phyloP scores from a whole-genome alignment of 2,113 vertebrate species.

The Electrona antarctica region DNA sequence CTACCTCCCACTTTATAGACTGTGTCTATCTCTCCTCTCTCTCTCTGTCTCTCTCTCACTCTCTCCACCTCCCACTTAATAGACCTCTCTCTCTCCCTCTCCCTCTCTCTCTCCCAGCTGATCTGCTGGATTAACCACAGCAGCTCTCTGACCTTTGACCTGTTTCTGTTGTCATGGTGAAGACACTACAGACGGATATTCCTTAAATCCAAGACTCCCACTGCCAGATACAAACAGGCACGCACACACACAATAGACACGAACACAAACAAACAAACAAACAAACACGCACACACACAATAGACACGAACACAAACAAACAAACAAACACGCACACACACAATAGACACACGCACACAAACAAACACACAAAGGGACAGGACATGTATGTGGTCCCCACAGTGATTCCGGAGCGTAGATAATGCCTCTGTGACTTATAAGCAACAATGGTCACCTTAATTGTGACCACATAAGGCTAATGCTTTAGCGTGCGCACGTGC shows the following conservation, averaged over 20 bases:
- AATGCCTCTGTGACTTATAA: conserved; percentile 36
- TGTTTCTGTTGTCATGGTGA: conserved; percentile 62
- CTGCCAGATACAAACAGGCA: background rate
- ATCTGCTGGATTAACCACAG: conserved; percentile 62
- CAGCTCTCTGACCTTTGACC: conserved; percentile 56
- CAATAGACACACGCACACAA: background rate
- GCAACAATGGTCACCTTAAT: conserved; percentile 35
- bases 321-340: conserved; percentile 7
- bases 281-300: background rate
- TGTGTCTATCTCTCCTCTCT: background rate
- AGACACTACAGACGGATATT: conserved; percentile 49
- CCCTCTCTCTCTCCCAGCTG: conserved; percentile 53
- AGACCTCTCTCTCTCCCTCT: conserved; percentile 28
- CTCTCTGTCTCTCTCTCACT: conserved; percentile 34
- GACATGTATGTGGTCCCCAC: conserved; percentile 34
- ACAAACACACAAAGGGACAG: background rate
- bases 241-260: background rate
- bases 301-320: background rate
- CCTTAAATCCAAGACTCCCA: conserved; percentile 43
- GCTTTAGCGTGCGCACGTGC: conserved; percentile 36
- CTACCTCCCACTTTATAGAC: conserved; percentile 29
- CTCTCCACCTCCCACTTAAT: conserved; percentile 4
- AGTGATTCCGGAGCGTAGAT: conserved; percentile 41
- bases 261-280: conserved; percentile 3
- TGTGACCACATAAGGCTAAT: conserved; percentile 76